phyloP scores from a whole-genome alignment of 2,888 invertebrate genomes.

The Busseola fusca region DNA sequence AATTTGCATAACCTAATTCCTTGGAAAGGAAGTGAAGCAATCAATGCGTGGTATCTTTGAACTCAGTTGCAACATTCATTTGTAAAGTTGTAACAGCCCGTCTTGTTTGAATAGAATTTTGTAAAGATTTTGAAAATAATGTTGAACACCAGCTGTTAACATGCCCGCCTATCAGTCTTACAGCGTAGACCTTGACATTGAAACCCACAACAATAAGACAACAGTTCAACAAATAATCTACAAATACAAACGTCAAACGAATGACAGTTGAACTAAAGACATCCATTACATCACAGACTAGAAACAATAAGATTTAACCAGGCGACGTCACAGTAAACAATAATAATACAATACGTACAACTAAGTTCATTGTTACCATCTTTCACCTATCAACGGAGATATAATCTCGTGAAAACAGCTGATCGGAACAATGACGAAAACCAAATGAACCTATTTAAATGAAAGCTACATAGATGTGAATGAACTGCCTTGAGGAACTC shows the following conservation, averaged over 20 bases:
- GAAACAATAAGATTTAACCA: slow-evolving; percentile 80
- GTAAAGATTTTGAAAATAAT: slow-evolving; percentile 28
- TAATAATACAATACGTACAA: slow-evolving; percentile 73
- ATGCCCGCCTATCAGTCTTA: slow-evolving; percentile 19
- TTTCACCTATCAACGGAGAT: slow-evolving; percentile 84
- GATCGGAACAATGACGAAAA: slow-evolving; percentile 86
- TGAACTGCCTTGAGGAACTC: slow-evolving; percentile 87
- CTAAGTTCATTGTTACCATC: slow-evolving; percentile 79
- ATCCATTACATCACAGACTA: slow-evolving; percentile 69
- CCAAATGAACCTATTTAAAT: slow-evolving; percentile 82
- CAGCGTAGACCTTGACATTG: slow-evolving; percentile 51
- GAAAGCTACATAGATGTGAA: slow-evolving; percentile 82
- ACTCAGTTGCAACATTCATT: slow-evolving; percentile 30
- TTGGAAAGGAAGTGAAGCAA: slow-evolving; percentile 51
- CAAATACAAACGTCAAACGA: slow-evolving; percentile 62
- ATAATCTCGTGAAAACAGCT: slow-evolving; percentile 85
- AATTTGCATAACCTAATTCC: slow-evolving; percentile 51
- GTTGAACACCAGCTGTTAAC: slow-evolving; percentile 30
- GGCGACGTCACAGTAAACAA: slow-evolving; percentile 69
- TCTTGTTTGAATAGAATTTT: slow-evolving; percentile 14
- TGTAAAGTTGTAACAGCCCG: slow-evolving; percentile 30
- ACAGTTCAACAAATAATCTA: slow-evolving; percentile 58
- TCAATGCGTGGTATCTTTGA: slow-evolving; percentile 51
- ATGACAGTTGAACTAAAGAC: slow-evolving; percentile 66
- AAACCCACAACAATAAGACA: slow-evolving; percentile 52